Evolutionary conservation across 2,888 invertebrate species (phyloP).

Genomic region (Harmothoe impar): DNA sequence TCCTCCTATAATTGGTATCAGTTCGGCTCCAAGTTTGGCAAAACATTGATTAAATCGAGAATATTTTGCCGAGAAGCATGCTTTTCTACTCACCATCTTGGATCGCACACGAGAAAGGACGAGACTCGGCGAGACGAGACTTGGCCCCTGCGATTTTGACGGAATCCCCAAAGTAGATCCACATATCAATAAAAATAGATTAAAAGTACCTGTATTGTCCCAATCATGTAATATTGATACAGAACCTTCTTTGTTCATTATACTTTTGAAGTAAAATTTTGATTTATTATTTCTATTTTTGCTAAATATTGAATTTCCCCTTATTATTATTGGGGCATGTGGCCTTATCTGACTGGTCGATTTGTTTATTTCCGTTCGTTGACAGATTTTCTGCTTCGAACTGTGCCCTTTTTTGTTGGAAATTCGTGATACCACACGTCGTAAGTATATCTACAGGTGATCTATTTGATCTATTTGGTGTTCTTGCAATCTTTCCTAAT

Average conservation of each 20-base stretch:
- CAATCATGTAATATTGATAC: too few species aligned
- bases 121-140: constrained; percentile 10
- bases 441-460: neutral
- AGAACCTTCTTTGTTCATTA: too few species aligned
- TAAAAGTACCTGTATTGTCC: too few species aligned
- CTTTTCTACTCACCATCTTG: constrained; percentile 60
- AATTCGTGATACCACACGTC: neutral
- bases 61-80: neutral
- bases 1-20: too few species aligned
- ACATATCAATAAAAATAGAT: too few species aligned
- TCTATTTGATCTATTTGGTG: neutral
- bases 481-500: neutral
- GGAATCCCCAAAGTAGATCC: constrained; percentile 6
- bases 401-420: neutral
- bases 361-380: constrained; percentile 48
- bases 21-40: too few species aligned
- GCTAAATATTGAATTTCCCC: too few species aligned
- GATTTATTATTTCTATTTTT: too few species aligned
- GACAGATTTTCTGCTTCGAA: neutral
- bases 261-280: too few species aligned
- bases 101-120: constrained; percentile 61
- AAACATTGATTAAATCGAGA: neutral
- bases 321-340: neutral
- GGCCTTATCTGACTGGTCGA: neutral
- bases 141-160: neutral